Base-by-base conservation (phyloP, 1,140 invertebrate species). In the Bombus haemorrhoidalis region DNA sequence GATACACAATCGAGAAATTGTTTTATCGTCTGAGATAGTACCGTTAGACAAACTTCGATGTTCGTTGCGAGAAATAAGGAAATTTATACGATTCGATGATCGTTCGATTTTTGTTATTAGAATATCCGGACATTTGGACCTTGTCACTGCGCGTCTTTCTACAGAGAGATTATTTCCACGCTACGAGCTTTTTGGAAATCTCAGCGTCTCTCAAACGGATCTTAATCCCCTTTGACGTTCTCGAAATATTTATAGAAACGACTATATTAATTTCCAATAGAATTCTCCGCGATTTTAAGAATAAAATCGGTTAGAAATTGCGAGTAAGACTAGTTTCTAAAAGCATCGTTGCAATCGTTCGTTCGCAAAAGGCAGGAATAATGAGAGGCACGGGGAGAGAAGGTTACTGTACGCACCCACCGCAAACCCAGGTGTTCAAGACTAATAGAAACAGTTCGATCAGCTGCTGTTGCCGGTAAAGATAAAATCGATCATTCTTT, bases 381-480 rank as follows among this genome's bases (percentile, higher is more conserved):
- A 69, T 47, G 62, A 74, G 25, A 28, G 74, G 22, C 64, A 64
- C 34, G 68, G 57, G 79, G 66, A 84, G 47, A 71, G 47, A 77
- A 86, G 83, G 76, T 64, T 53, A 53, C 47, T 18, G 47, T 0
- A 53, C 47, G 47, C 87, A 87, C 91, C 91, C 86, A 92, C 89
- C 68, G 53, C 41, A 71, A 76, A 43, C 57, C 62, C 91, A 93
- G 92, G 92, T 93, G 92, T 92, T 93, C 75, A 72, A 90, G 90
- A 92, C 92, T 92, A 92, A 90, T 89, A 85, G 77, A 80, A 64
- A 85, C 82, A 85, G 90, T 91, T 85, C 88, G 84, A 92, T 92
- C 87, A 86, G 86, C 80, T 87, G 84, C 72, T 57, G 84, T 69
- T 57, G 59, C 59, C 59, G 81, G 57, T 69, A 76, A 78, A 81